These are phyloP conservation scores for Platycheirus rosarum DNA, from an alignment of 2,888 invertebrate genomes.

Conservation along the genomic window DNA sequence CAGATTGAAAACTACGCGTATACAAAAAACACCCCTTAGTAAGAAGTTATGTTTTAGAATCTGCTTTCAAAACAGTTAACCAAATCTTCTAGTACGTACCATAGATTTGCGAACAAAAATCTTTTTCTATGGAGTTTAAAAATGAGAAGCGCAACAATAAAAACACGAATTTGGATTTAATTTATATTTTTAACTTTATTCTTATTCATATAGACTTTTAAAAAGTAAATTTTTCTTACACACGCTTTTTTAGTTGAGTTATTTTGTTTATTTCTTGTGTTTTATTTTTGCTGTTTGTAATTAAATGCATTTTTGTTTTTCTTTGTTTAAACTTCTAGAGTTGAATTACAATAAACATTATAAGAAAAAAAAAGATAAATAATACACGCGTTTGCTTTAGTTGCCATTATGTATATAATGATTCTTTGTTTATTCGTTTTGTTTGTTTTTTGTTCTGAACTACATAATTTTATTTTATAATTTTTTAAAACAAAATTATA, in stretches of 20 bases:
- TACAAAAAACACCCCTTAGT: too few relatives aligned
- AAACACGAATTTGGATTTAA: conserved; percentile 50
- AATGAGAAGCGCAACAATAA: conserved; percentile 38
- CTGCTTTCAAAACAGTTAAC: too few relatives aligned
- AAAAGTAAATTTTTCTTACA: conserved; percentile 70
- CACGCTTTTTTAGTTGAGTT: conserved; percentile 61
- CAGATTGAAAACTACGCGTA: too few relatives aligned
- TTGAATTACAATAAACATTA: conserved; percentile 58
- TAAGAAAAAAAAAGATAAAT: conserved; percentile 33
- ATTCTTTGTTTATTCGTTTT: conserved; percentile 29
- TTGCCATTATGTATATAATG: conserved; percentile 40
- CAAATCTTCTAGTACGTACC: too few relatives aligned
- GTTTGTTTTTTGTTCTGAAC: conserved; percentile 14
- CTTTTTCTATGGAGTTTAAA: too few relatives aligned
- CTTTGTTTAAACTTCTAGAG: conserved; percentile 37
- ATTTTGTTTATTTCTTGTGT: conserved; percentile 39
- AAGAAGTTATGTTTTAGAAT: too few relatives aligned
- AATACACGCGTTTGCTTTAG: conserved; percentile 29
- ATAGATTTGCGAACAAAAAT: too few relatives aligned
- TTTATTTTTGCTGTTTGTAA: conserved; percentile 29
- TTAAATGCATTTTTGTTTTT: conserved; percentile 57
- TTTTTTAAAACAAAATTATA: conserved; percentile 7
- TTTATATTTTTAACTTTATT: conserved; percentile 67
- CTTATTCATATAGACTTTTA: conserved; percentile 72
- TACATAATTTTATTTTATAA: conserved; percentile 26